These are phyloP conservation scores for Leucophenga maculata DNA, from an alignment of 2,888 invertebrate species.

Conservation along the genomic window DNA sequence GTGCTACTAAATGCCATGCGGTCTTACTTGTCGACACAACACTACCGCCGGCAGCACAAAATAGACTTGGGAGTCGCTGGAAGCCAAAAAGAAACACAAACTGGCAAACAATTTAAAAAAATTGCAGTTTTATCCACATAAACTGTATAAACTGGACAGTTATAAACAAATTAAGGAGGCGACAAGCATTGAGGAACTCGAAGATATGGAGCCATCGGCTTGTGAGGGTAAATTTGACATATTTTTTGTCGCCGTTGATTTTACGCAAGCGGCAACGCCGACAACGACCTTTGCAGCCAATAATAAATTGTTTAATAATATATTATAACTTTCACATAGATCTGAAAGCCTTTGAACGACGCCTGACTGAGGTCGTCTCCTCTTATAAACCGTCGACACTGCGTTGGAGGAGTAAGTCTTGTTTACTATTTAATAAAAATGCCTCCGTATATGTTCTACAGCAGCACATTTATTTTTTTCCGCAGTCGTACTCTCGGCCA, in stretches of 20 bases:
- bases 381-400: constrained; percentile 94
- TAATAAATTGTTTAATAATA: not conserved
- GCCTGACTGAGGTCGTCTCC: constrained; percentile 96
- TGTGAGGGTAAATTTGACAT: constrained; percentile 85
- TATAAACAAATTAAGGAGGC: constrained; percentile 54
- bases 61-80: too few relatives aligned
- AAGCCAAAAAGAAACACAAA: constrained; percentile 47
- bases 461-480: constrained; percentile 44
- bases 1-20: too few relatives aligned
- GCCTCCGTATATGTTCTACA: not conserved
- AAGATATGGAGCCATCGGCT: constrained; percentile 85
- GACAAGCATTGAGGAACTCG: constrained; percentile 61
- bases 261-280: constrained; percentile 26
- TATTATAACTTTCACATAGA: constrained; percentile 76
- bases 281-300: not conserved
- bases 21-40: too few relatives aligned
- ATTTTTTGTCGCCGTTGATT: constrained; percentile 17
- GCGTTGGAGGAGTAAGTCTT: constrained; percentile 93
- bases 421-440: not conserved
- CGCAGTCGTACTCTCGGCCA: constrained; percentile 87
- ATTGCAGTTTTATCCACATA: constrained; percentile 23
- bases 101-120: constrained; percentile 44
- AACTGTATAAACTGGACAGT: constrained; percentile 57
- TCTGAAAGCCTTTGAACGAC: constrained; percentile 96
- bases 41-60: too few relatives aligned